Evolutionary conservation across 2,888 invertebrate species (phyloP), one percentile per base, ranked within the genome.

Genomic region (Mongoloraphidia duomilia): DNA sequence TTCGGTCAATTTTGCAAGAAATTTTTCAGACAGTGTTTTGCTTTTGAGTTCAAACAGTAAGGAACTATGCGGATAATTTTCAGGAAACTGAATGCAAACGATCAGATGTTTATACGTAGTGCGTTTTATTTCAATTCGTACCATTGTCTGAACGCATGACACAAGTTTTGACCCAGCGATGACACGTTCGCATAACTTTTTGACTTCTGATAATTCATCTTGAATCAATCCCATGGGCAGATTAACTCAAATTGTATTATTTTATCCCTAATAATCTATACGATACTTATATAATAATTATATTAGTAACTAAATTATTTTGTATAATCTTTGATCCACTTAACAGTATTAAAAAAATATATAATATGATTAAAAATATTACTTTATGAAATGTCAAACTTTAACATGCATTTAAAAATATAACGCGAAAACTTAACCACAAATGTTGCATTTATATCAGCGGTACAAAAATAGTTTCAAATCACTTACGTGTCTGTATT

Each of bases 1-100:
- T 62, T 72, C 70, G 1, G 77, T 74, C 40, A 85, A 61, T 48
- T 76, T 75, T 49, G 75, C 69, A 9, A 83, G 65, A 49, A 84
- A 66, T 59, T 76, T 80, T 1, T 75, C 72, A 0, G 80, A 76
- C 17, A 84, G 64, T 2, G 76, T 77, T 65, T 80, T 82, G 58
- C 82, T 82, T 61, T 82, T 84, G 8, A 84, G 64, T 63, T 85
- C 83, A 11, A 82, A 65, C 33, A 84, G 64, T 14, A 84, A 60
- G 1, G 74, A 66, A 2, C 66, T 62, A 9, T 66, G 59, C 0
- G 84, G 84, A 64, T 84, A 85, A 41, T 73, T 66, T 38, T 67
- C 62, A 1, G 82, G 76, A 63, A 84, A 85, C 61, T 82, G 78
- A 46, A 82, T 69, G 54, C 82, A 82, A 46, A 74, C 73, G 17